Evolutionary conservation across 2,113 vertebrate species (phyloP), one percentile per base, ranked within the genome.

Genomic region (Tursiops truncatus): DNA sequence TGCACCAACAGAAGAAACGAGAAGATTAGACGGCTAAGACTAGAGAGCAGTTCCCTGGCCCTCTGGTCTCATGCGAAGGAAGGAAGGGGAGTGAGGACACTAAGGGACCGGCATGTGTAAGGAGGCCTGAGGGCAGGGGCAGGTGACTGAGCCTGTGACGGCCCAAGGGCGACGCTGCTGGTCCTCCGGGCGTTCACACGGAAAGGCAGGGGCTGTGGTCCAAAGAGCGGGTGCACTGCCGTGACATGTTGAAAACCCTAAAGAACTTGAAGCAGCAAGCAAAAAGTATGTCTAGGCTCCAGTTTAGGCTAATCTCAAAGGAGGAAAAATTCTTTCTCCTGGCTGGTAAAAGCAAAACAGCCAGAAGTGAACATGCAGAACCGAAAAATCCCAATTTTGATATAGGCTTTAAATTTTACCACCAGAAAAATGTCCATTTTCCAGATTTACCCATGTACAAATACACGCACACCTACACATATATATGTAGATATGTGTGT

Each of bases 371-470:
- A 73, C 53, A 58, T 0, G 4, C 50, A 92, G 36, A 94, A 58
- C 10, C 33, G 53, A 76, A 67, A 33, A 77, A 56, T 71, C 41
- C 44, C 44, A 25, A 88, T 70, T 86, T 44, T 67, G n/a, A 77
- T 8, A 71, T 0, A 38, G 41, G 20, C 62, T 92, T 84, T 58
- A 70, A 50, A 41, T 44, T 92, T 47, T 85, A 91, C 58, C 23
- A 14, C 25, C 86, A 77, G 20, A 76, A 94, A 84, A 53, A 31
- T 20, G 50, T 84, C 33, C 11, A 58, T 60, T 83, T 80, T 92
- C 25, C 31, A 36, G 25, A 86, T 86, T 50, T 11, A 81, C 11
- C 26, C 38, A 80, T 0, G 1, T 73, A 33, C 18, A 86, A 58
- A 89, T n/a, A 80, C 14, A 92, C 4, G 60, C 5, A 28, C 12